Evolutionary conservation across 2,888 invertebrate genomes (phyloP).

Genomic region (Baccha elongata): DNA sequence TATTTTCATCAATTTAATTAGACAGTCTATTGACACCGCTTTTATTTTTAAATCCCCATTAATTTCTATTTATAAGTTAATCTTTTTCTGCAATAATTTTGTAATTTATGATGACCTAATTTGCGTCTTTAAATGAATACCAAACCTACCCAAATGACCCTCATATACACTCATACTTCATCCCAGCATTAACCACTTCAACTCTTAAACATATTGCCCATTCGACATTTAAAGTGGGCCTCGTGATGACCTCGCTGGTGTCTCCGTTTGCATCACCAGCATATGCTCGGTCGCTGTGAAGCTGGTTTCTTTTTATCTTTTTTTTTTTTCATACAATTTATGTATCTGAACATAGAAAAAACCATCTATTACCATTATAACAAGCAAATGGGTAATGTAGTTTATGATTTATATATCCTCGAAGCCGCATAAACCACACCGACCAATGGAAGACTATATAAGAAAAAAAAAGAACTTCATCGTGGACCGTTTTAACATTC

Average conservation of each 20-base stretch:
- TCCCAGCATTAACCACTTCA: background rate
- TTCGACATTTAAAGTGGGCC: constrained; percentile 45
- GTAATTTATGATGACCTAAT: constrained; percentile 21
- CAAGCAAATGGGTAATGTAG: constrained; percentile 34
- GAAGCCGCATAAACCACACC: constrained; percentile 16
- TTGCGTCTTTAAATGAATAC: background rate
- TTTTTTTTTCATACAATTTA: background rate
- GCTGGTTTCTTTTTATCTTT: background rate
- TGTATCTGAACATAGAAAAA: constrained; percentile 1
- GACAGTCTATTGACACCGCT: too few species aligned
- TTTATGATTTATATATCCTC: constrained; percentile 58
- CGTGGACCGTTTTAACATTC: constrained; percentile 26
- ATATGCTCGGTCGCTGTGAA: background rate
- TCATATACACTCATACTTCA: background rate
- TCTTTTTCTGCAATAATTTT: too few species aligned
- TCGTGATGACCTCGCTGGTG: constrained; percentile 47
- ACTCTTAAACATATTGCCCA: constrained; percentile 5
- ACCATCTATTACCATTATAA: constrained; percentile 26
- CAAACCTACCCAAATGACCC: constrained; percentile 13
- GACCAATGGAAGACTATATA: constrained; percentile 5
- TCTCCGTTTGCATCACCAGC: background rate
- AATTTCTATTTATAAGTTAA: too few species aligned
- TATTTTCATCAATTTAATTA: too few species aligned
- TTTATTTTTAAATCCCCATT: background rate
- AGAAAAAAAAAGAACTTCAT: background rate